phyloP scores from a whole-genome alignment of 2,888 invertebrate genomes.

The Drosophila emarginata region DNA sequence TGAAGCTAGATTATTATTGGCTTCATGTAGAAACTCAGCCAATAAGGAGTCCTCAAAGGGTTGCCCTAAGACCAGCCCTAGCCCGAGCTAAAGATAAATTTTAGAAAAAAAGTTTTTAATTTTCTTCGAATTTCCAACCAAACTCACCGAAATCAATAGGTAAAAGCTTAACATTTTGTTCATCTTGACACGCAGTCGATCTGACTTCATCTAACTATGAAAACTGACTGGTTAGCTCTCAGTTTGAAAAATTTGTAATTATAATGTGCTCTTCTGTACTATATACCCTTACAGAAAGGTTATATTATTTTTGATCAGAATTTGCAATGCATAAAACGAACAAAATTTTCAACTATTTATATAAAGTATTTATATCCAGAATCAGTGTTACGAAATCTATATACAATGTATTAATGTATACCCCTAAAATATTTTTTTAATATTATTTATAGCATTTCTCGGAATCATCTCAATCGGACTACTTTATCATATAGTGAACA shows the following conservation, averaged over 20 bases:
- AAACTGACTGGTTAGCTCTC: constrained; percentile 41
- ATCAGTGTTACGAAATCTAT: no score
- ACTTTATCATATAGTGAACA: no score
- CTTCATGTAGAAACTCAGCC: constrained; percentile 58
- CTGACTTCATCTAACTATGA: constrained; percentile 36
- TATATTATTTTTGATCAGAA: no score
- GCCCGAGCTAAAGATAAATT: constrained; percentile 22
- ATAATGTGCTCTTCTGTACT: constrained; percentile 40
- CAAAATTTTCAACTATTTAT: no score
- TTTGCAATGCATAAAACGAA: no score
- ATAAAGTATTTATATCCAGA: no score
- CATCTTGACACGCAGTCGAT: constrained; percentile 15
- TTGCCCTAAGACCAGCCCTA: constrained; percentile 10
- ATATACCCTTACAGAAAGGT: no score
- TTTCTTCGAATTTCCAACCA: background rate
- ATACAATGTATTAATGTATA: no score
- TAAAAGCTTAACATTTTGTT: background rate
- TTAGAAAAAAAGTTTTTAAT: background rate
- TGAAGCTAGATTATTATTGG: constrained; percentile 67
- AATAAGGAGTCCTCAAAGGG: constrained; percentile 39
- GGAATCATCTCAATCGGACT: no score
- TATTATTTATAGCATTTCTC: no score
- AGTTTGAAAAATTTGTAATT: constrained; percentile 51
- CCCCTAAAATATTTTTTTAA: no score
- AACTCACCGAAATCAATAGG: constrained; percentile 35